Percentiles rank a stretch among this genome's conserved stretches.
Evolutionary conservation across 2,888 invertebrate species (phyloP).

Genomic region (Acanthosepion pharaonis): DNA sequence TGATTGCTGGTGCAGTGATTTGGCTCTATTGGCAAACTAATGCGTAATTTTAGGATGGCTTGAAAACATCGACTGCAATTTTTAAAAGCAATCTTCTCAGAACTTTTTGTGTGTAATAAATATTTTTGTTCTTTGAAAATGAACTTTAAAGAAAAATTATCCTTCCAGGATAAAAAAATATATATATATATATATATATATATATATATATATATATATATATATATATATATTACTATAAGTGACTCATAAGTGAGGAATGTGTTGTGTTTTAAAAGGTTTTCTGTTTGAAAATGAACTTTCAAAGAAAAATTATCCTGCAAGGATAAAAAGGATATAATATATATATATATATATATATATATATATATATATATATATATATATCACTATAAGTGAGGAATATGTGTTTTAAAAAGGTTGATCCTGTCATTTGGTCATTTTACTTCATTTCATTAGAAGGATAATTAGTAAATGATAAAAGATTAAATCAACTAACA

Average conservation of each 20-base stretch:
- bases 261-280: background rate
- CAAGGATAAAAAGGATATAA: background rate
- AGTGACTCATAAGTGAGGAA: background rate
- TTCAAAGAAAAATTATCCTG: background rate
- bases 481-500: too few relatives aligned
- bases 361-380: too few relatives aligned
- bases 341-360: too few relatives aligned
- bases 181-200: too few relatives aligned
- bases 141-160: background rate
- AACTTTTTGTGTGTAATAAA: background rate
- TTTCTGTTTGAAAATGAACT: background rate
- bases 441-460: too few relatives aligned
- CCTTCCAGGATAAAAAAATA: background rate
- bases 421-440: too few relatives aligned
- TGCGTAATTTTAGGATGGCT: background rate
- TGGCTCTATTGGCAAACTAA: background rate
- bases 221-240: too few relatives aligned
- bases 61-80: background rate
- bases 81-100: background rate
- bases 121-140: background rate
- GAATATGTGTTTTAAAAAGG: too few relatives aligned
- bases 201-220: too few relatives aligned
- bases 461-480: too few relatives aligned
- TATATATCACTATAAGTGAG: too few relatives aligned
- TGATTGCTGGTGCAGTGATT: background rate